Evolutionary conservation across 2,888 invertebrate species (phyloP).

Genomic region (Liopterus haemorrhoidalis): DNA sequence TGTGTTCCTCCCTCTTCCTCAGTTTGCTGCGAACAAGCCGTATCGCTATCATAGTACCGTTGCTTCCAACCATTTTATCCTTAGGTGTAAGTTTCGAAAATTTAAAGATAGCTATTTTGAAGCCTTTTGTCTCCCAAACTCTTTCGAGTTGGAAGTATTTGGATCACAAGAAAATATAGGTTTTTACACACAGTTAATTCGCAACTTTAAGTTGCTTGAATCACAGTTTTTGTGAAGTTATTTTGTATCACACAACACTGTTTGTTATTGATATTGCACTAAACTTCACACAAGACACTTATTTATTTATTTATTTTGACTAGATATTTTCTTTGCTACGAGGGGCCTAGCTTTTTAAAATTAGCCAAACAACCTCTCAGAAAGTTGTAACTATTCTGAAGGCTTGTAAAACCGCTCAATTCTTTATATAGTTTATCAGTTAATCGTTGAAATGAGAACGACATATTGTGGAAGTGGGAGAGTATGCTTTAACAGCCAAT

Average conservation of each 20-base stretch:
- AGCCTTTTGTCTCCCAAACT: constrained; percentile 36
- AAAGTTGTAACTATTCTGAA: too few relatives aligned
- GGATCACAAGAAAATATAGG: constrained; percentile 13
- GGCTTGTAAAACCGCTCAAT: too few relatives aligned
- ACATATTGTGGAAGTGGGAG: too few relatives aligned
- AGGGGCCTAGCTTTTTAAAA: constrained; percentile 37
- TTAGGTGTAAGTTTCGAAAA: constrained; percentile 38
- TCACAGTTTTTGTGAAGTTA: constrained; percentile 21
- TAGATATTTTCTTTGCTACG: constrained; percentile 31
- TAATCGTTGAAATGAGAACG: too few relatives aligned
- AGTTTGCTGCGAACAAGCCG: constrained; percentile 88
- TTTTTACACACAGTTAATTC: constrained; percentile 8
- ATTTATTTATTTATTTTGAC: constrained; percentile 31
- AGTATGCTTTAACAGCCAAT: too few relatives aligned
- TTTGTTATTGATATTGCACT: constrained; percentile 1
- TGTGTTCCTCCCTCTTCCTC: constrained; percentile 76
- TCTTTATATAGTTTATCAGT: too few relatives aligned
- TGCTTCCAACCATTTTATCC: constrained; percentile 73
- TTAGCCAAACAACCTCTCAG: constrained; percentile 37
- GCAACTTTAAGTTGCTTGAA: constrained; percentile 14
- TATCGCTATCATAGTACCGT: constrained; percentile 80
- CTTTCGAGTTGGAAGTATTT: constrained; percentile 32
- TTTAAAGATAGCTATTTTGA: constrained; percentile 45
- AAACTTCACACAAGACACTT: constrained; percentile 25
- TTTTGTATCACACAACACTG: constrained; percentile 20